These are phyloP conservation scores for Hydropsyche betteni DNA, from an alignment of 2,888 invertebrate species.

Conservation along the genomic window DNA sequence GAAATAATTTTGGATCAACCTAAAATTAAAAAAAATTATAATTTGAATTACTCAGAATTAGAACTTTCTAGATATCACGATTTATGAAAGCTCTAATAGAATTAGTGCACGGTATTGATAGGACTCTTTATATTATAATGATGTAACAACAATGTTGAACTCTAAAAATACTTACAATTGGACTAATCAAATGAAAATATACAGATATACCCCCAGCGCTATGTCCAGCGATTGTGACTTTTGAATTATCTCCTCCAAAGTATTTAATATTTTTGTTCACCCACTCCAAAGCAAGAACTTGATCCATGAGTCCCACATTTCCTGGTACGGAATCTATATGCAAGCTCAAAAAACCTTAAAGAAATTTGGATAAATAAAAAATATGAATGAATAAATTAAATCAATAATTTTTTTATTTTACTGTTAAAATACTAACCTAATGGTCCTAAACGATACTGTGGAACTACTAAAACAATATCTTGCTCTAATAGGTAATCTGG, in stretches of 20 bases:
- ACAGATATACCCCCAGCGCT: conserved; percentile 65
- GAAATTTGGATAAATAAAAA: background rate
- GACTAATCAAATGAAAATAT: conserved; percentile 60
- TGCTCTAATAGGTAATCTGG: conserved; percentile 60
- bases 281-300: conserved; percentile 64
- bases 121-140: too few species aligned
- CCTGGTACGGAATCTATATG: conserved; percentile 63
- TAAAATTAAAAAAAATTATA: conserved; percentile 38
- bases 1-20: conserved; percentile 60
- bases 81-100: too few species aligned
- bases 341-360: conserved; percentile 63
- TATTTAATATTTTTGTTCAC: conserved; percentile 61
- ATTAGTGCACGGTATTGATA: too few species aligned
- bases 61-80: too few species aligned
- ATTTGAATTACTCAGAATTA: too few species aligned
- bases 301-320: conserved; percentile 65
- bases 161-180: conserved; percentile 53
- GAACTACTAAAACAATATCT: conserved; percentile 62
- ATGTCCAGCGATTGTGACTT: conserved; percentile 65
- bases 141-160: too few species aligned
- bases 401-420: background rate
- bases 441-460: conserved; percentile 64
- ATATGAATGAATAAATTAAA: conserved; percentile 12
- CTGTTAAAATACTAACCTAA: conserved; percentile 56
- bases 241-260: conserved; percentile 64